phyloP scores from a whole-genome alignment of 2,113 vertebrate species.

The Xiphorhynchus elegans region DNA sequence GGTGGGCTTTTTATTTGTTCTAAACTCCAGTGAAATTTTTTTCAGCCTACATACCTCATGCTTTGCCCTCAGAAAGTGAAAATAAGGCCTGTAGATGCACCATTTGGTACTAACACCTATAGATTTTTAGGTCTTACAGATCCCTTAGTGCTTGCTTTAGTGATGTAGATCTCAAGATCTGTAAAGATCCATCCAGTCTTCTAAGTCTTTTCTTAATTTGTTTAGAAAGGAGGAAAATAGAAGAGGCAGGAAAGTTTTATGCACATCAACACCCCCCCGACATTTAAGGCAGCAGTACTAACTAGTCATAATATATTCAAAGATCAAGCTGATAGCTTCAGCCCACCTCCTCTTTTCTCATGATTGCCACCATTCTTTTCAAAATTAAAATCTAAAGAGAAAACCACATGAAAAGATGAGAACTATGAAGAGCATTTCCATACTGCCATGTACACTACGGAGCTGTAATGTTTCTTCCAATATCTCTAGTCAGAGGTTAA shows the following conservation, averaged over 20 bases:
- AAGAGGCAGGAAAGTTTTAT: slow-evolving; percentile 7
- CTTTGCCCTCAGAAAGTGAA: not conserved
- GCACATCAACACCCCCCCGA: not conserved
- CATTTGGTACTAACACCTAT: not conserved
- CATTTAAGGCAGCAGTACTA: slow-evolving; percentile 22
- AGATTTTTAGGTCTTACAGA: not conserved
- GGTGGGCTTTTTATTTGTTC: not conserved
- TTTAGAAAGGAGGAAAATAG: not conserved
- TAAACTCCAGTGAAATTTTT: not conserved
- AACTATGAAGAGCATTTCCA: slow-evolving; percentile 22
- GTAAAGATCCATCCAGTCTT: not conserved
- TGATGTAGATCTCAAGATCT: not conserved
- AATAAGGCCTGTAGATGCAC: not conserved
- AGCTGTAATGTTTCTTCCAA: not conserved
- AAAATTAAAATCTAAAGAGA: slow-evolving; percentile 55
- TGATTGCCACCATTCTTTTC: slow-evolving; percentile 45
- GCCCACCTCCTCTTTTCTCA: slow-evolving; percentile 57
- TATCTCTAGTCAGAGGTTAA: not conserved
- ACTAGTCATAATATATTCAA: slow-evolving; percentile 53
- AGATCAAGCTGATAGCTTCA: slow-evolving; percentile 60
- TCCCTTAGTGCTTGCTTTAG: not conserved
- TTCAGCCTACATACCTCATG: not conserved
- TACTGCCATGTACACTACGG: not conserved
- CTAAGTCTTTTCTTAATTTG: not conserved
- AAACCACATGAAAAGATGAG: slow-evolving; percentile 56